Conservation (phyloP, 2,797 vertebrate species). For the Acrossocheilus wenchowensis region DNA sequence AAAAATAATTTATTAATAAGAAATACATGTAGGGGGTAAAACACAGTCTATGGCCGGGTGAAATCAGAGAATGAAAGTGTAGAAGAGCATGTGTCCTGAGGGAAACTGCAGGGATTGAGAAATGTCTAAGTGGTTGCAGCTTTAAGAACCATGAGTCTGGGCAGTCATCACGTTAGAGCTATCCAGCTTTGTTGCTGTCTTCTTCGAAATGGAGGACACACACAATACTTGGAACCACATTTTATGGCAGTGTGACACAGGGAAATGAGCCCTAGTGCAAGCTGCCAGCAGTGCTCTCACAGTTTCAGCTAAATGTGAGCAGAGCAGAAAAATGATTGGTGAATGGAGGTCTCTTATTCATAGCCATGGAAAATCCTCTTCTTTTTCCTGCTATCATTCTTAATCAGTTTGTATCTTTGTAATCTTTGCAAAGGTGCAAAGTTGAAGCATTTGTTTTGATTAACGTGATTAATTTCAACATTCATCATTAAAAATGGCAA, state of each 20-base stretch:
- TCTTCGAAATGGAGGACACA: constrained; percentile 23
- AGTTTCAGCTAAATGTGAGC: not conserved
- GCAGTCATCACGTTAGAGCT: constrained; percentile 7
- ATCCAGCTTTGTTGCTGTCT: constrained; percentile 7
- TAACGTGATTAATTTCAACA: not conserved
- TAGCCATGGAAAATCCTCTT: not conserved
- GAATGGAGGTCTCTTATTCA: not conserved
- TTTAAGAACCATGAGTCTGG: constrained; percentile 6
- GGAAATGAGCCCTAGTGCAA: constrained; percentile 12
- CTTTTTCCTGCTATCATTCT: not conserved
- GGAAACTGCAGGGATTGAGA: not conserved
- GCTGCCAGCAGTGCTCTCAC: constrained; percentile 30
- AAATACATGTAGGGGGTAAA: not conserved
- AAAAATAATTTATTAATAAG: not conserved
- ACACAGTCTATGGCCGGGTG: not conserved
- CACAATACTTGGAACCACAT: constrained; percentile 40
- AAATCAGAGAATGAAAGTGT: constrained; percentile 1
- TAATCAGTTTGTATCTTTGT: too few relatives aligned
- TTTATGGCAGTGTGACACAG: constrained; percentile 29
- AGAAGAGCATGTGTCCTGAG: not conserved
- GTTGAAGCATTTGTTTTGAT: constrained; percentile 18
- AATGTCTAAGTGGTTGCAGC: not conserved
- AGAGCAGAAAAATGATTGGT: not conserved
- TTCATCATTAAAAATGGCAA: constrained; percentile 10
- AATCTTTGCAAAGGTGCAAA: not conserved